These are phyloP conservation scores for Amphipoea oculea DNA, from an alignment of 2,888 invertebrate genomes.

Conservation along the genomic window DNA sequence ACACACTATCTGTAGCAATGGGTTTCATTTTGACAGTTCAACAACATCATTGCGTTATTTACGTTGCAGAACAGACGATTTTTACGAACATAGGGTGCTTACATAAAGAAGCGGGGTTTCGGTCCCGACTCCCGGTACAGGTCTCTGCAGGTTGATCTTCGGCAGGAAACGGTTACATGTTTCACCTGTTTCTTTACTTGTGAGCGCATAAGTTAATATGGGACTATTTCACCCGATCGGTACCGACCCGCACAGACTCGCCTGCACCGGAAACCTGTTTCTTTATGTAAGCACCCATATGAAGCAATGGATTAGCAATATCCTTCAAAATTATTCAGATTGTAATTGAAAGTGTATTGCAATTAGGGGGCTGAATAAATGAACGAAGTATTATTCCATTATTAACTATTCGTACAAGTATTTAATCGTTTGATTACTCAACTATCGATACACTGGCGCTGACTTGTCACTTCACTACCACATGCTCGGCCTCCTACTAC, in stretches of 20 bases:
- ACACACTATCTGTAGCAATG: neutral
- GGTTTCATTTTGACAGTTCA: neutral
- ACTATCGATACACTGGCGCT: slow-evolving; percentile 16
- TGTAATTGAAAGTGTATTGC: neutral
- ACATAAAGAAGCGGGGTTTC: no score
- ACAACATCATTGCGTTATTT: neutral
- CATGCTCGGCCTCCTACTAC: slow-evolving; percentile 22
- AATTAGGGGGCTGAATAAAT: neutral
- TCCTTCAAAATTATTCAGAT: neutral
- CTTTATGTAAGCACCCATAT: no score
- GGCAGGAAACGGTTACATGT: no score
- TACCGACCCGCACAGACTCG: no score
- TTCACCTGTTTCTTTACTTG: no score
- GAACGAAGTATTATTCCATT: neutral
- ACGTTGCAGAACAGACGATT: neutral
- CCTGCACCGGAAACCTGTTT: no score
- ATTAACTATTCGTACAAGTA: neutral
- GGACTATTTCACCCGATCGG: no score
- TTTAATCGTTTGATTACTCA: neutral
- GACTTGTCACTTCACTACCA: slow-evolving; percentile 11
- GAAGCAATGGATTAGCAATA: neutral
- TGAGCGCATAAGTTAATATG: no score
- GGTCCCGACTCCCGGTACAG: no score
- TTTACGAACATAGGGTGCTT: no score
- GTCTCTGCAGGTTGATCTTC: no score